Percentiles rank a stretch among this genome's conserved stretches.
Evolutionary conservation across 2,797 vertebrate genomes (phyloP).

Genomic region (Taeniopygia guttata): DNA sequence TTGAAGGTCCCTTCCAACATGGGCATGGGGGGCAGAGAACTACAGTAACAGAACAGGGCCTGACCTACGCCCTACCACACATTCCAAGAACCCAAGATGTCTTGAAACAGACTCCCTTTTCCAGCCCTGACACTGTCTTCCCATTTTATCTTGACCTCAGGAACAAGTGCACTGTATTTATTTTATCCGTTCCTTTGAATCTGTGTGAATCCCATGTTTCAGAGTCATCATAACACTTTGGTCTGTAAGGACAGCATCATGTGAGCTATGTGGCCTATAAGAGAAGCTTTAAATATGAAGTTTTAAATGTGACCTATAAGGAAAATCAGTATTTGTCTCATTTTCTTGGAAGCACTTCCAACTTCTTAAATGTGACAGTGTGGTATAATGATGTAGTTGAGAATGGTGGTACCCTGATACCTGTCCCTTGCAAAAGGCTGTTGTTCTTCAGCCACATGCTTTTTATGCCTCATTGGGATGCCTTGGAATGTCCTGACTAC

Average conservation of each 20-base stretch:
- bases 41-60: neutral
- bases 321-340: neutral
- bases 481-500: neutral
- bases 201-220: neutral
- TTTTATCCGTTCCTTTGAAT: neutral
- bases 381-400: neutral
- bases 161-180: neutral
- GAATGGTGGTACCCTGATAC: neutral
- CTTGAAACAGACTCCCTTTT: neutral
- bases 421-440: neutral
- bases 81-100: neutral
- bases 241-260: neutral
- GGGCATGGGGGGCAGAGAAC: neutral
- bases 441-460: neutral
- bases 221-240: rapidly evolving
- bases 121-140: neutral
- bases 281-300: neutral
- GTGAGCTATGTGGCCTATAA: neutral
- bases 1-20: neutral
- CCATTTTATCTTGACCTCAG: neutral
- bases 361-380: neutral
- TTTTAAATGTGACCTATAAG: neutral
- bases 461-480: neutral
- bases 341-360: neutral
- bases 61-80: neutral